These are phyloP conservation scores for Barbus barbus DNA, from an alignment of 2,113 vertebrate genomes.

Conservation along the genomic window DNA sequence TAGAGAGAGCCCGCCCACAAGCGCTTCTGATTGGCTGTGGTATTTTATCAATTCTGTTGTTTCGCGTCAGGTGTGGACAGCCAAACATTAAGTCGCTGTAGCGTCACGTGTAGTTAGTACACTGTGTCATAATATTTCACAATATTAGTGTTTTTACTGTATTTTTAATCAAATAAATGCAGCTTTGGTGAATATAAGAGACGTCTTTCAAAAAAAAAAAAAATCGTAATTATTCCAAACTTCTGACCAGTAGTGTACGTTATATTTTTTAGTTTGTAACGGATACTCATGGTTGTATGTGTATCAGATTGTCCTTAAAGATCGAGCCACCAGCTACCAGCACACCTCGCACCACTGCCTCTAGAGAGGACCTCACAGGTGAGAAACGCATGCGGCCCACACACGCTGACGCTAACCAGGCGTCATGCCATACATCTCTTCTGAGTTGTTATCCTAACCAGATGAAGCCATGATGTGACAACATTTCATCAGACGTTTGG, in stretches of 20 bases:
- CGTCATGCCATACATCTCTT: background rate
- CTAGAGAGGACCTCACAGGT: conserved; percentile 94
- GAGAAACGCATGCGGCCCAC: conserved; percentile 21
- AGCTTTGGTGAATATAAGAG: background rate
- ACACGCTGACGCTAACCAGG: background rate
- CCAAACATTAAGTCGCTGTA: too few species aligned
- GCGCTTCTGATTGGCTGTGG: too few species aligned
- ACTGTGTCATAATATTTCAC: too few species aligned
- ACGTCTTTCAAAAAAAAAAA: too few species aligned
- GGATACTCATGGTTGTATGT: background rate
- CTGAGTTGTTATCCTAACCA: background rate
- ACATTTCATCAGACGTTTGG: background rate
- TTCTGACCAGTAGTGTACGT: background rate
- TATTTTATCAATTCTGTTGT: too few species aligned
- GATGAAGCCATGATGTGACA: background rate
- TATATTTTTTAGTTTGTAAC: background rate
- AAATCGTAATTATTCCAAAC: background rate
- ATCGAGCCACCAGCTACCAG: conserved; percentile 92
- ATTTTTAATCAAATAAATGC: background rate
- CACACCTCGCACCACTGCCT: conserved; percentile 89
- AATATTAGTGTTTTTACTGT: too few species aligned
- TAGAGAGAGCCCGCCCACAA: too few species aligned
- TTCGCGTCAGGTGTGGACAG: too few species aligned
- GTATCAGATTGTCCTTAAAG: conserved; percentile 90
- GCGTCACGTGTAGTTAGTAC: too few species aligned